Evolutionary conservation across 2,113 vertebrate species (phyloP), one percentile per base, ranked within the genome.

Genomic region (Upupa epops): DNA sequence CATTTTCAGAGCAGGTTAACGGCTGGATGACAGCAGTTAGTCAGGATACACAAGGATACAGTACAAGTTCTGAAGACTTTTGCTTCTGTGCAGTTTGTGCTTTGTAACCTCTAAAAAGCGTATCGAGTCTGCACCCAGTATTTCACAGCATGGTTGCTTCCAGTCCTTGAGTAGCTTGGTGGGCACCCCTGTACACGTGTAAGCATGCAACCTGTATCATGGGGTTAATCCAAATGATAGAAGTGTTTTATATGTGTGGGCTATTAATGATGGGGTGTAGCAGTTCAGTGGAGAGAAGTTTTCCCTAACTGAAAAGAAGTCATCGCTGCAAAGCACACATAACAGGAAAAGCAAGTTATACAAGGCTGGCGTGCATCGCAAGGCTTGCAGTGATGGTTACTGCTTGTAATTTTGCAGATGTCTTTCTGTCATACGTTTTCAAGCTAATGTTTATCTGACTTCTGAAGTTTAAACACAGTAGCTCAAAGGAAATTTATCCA

Each of bases 91-190:
- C n/a, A 9, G 68, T 37, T 66, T 34, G 20, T 75, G 68, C 42
- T 69, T 58, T 48, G 16, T 48, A 75, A 75, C 26, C 69, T 58
- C 31, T 48, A 25, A 61, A 75, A 58, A 31, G 20, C 17, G 13
- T 3, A 1, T 24, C 0, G 2, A 25, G 24, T 3, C 2, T 4
- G 6, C 11, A 13, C 7, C 29, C 6, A 18, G 0, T 36, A 37
- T 60, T 55, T 76, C 34, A 37, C 0, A 1, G 70, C 24, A 37
- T 32, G 18, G 22, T 31, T 51, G 34, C 46, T 75, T 81, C 75
- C 52, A 55, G 1, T 21, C 28, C 19, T 49, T 54, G 26, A 60
- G 40, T 29, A 45, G 29, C 51, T 36, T 36, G 29, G 65, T 29
- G 63, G 29, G 16, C 40, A 17, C 48, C 16, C 21, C 16, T 60